These are phyloP conservation scores for Eupithecia insigniata DNA, from an alignment of 2,888 invertebrate genomes.

Conservation along the genomic window DNA sequence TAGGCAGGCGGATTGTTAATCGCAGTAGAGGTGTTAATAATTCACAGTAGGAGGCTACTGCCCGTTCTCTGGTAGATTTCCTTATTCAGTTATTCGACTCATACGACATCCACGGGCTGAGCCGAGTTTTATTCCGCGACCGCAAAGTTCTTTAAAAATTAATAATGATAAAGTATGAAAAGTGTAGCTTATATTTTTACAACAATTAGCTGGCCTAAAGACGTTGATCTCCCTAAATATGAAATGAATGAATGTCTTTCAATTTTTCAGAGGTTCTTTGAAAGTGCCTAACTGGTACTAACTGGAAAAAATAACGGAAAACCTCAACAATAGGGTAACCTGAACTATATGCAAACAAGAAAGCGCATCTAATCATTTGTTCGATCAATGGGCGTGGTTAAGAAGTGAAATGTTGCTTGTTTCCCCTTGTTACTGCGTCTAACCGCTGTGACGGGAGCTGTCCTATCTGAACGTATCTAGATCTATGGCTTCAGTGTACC, in stretches of 20 bases:
- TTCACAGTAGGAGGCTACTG: no score
- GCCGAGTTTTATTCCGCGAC: no score
- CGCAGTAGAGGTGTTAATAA: no score
- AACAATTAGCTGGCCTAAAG: neutral
- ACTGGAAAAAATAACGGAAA: neutral
- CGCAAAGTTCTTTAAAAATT: no score
- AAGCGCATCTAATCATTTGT: conserved; percentile 34
- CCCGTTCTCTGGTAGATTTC: neutral
- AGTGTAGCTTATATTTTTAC: no score
- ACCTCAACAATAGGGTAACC: neutral
- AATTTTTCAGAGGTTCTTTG: neutral
- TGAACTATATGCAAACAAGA: conserved; percentile 29
- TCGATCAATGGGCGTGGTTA: conserved; percentile 51
- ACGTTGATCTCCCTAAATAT: neutral
- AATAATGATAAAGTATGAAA: no score
- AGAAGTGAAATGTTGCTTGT: conserved; percentile 61
- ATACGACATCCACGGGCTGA: neutral
- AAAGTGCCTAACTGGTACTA: no score
- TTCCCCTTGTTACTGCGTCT: conserved; percentile 70
- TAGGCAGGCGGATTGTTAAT: neutral
- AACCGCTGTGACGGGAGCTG: conserved; percentile 76
- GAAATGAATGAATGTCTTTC: neutral
- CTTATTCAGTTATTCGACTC: no score
- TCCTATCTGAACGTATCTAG: conserved; percentile 59
- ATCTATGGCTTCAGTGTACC: conserved; percentile 41